Base-by-base conservation (phyloP, 1,140 invertebrate species). In the Lordiphosa clarofinis region DNA sequence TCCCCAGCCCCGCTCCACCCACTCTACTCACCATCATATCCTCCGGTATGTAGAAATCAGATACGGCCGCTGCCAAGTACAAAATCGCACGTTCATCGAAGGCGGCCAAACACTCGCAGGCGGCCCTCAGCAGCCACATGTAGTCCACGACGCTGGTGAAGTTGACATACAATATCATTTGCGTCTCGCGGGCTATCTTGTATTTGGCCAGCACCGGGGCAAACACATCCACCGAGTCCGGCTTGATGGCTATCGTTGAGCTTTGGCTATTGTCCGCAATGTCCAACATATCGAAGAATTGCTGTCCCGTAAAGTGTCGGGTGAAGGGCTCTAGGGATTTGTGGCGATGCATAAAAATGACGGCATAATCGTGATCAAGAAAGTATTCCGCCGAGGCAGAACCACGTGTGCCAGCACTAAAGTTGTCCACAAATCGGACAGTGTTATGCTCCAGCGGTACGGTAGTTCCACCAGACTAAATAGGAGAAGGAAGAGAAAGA, bases 361-460 rank as follows among this genome's bases (percentile, higher is more conserved):
- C 94, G 31, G 93, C 92, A 87, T 96, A 96, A 39, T 92, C 93
- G 62, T 93, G 91, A 65, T 96, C 92, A 12, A 99, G 91, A 90
- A 99, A 99, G 90, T 98, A 98, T 92, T 99, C 98, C 1, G 97
- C 93, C 1, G 97, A 99, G 2, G 96, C 93, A 1, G 98, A 94
- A 21, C 98, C 98, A 73, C 98, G 92, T 0, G 94, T 98, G 35
- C 98, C 98, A 10, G 96, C 95, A 89, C 97, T 99, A 90, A 99
- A 99, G 91, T 99, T 99, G 87, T 99, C 98, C 39, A 99, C 96
- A 90, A 96, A 99, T 43, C 98, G 92, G 0, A 99, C 98, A 4
- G 97, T 99, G 78, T 98, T 98, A 75, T 97, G 95, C 88, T 99
- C 98, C 42, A 99, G 89, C 1, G 98, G 98, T 2, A 99, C 96